Conservation (phyloP, 2,888 invertebrate species). For the Eretmocerus hayati region DNA sequence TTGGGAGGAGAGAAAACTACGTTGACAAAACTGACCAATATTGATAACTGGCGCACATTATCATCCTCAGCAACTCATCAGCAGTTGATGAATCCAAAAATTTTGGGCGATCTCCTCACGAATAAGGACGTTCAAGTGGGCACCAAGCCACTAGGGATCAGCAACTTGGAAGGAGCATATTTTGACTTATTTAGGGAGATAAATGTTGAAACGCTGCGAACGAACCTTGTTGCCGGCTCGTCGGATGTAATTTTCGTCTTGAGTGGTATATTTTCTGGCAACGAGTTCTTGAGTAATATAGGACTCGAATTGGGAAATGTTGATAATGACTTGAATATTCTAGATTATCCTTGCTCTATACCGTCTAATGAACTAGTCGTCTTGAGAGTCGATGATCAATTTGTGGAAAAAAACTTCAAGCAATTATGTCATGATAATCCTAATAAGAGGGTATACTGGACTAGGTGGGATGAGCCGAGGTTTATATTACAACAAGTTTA, state of each 20-base stretch:
- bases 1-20: too few species aligned
- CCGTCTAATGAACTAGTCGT: neutral
- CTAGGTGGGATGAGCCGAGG: neutral
- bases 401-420: neutral
- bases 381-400: neutral
- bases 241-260: neutral
- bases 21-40: too few species aligned
- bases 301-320: neutral
- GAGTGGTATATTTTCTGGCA: neutral
- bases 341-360: neutral
- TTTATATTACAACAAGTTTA: neutral
- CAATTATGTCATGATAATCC: neutral
- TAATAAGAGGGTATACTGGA: neutral
- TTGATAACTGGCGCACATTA: too few species aligned
- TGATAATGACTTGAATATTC: neutral
- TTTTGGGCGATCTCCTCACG: neutral
- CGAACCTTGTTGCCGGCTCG: neutral
- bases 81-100: neutral
- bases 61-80: too few species aligned
- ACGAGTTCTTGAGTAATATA: neutral
- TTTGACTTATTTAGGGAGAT: neutral
- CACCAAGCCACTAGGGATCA: neutral
- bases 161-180: slow-evolving; percentile 1
- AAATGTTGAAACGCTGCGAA: neutral
- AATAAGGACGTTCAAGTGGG: neutral